Percentiles rank a stretch among this genome's conserved stretches.
Evolutionary conservation across 2,113 vertebrate species (phyloP).

Genomic region (Gallinago undulata): DNA sequence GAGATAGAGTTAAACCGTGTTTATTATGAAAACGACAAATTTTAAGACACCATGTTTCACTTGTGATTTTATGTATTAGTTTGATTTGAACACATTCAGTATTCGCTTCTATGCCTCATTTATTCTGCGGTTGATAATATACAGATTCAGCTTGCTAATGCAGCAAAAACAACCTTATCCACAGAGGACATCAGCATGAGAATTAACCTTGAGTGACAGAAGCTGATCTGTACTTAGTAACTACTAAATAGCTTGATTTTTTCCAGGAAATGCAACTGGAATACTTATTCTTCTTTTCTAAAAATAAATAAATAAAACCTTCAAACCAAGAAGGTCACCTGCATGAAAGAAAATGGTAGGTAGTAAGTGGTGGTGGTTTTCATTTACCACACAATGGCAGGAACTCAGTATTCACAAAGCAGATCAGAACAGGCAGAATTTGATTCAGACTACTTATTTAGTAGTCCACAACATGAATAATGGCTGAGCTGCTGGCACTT

Average conservation of each 20-base stretch:
- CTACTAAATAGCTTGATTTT: conserved; percentile 25
- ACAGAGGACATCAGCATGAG: conserved; percentile 50
- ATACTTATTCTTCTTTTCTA: background rate
- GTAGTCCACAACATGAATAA: background rate
- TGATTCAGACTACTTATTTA: background rate
- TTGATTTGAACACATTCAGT: conserved; percentile 26
- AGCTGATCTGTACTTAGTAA: conserved; percentile 44
- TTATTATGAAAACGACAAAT: conserved; percentile 29
- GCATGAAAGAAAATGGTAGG: background rate
- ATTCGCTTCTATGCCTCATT: conserved; percentile 20
- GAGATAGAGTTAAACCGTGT: background rate
- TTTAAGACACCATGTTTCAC: background rate
- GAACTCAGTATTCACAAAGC: background rate
- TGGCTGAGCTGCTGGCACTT: background rate
- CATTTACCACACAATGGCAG: background rate
- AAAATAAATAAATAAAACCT: background rate
- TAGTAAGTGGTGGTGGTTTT: background rate
- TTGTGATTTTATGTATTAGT: conserved; percentile 17
- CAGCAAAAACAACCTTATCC: conserved; percentile 54
- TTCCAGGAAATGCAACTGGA: background rate
- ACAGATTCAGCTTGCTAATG: conserved; percentile 21
- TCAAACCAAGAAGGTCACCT: background rate
- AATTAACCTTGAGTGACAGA: conserved; percentile 59
- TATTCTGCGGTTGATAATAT: conserved; percentile 44
- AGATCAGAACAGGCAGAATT: background rate